Base-by-base conservation (phyloP, 2,113 vertebrate genomes). In the Pagrus major region DNA sequence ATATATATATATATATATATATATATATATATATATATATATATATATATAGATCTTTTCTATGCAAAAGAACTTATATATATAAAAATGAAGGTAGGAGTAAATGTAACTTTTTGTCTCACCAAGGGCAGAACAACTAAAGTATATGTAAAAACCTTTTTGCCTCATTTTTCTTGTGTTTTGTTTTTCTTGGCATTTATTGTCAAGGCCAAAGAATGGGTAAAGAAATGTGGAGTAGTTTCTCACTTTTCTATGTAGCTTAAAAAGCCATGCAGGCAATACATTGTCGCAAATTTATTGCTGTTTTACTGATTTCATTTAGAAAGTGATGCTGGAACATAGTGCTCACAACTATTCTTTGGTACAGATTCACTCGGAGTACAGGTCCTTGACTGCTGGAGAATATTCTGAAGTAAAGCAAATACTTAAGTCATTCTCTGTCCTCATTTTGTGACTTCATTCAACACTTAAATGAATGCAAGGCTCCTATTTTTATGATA, bases 141-240 rank as follows among this genome's bases (percentile, higher is more conserved):
- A 58, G 20, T 44, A 33, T n/a, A n/a, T n/a, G n/a, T n/a, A 39
- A 55, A 42, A 29, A 31, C 7, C 0, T 29, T 41, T 10, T 23
- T 4, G 5, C 11, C 2, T n/a, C 21, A 44, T 46, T 15, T 42
- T 42, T 44, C 46, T n/a, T n/a, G n/a, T n/a, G n/a, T 70, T 58
- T 5, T 31, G 35, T 52, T 35, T 58, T 15, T 9, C 16, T 68
- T 59, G 56, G 21, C 8, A 71, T 72, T 60, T 41, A n/a, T 46
- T 63, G 44, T 41, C 56, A 79, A 54, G 61, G 42, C 42, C 33
- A 60, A 59, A 46, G 25, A n/a, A 6, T 52, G 29, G 33, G 47
- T 15, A 51, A 29, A 23, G 25, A 52, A 74, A 67, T 71, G 3
- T 27, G 35, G 16, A 52, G 56, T 15, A 12, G 27, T 10, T 39